phyloP scores from a whole-genome alignment of 1,140 invertebrate species.

The Orchesella cincta region DNA sequence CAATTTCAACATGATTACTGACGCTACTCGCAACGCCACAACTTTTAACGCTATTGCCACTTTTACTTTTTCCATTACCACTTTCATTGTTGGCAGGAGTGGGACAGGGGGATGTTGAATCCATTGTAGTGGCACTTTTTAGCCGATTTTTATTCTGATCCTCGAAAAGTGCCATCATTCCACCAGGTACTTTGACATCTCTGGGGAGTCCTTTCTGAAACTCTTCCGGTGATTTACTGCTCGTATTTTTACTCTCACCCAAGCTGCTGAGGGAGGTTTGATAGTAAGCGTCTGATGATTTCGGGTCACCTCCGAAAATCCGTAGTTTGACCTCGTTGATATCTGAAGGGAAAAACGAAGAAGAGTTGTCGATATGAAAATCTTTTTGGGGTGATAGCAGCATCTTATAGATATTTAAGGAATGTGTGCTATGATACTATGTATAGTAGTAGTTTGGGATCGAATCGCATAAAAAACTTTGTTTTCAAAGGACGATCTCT shows the following conservation, averaged over 20 bases:
- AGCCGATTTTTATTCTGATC: slow-evolving; percentile 43
- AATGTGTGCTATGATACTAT: no score
- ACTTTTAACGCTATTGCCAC: slow-evolving; percentile 8
- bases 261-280: not conserved
- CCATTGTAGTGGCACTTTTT: not conserved
- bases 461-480: no score
- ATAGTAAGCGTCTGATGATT: not conserved
- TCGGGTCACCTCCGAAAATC: slow-evolving; percentile 10
- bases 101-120: not conserved
- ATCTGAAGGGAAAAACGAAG: slow-evolving; percentile 3
- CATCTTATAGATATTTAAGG: no score
- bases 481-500: no score
- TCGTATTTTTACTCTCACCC: not conserved
- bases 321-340: slow-evolving; percentile 11
- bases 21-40: not conserved
- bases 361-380: no score
- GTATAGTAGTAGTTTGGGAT: no score
- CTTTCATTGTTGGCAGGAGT: not conserved
- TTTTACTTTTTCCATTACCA: slow-evolving; percentile 14
- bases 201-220: slow-evolving; percentile 12
- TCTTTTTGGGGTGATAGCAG: no score
- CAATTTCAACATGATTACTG: slow-evolving; percentile 24
- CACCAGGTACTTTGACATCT: not conserved
- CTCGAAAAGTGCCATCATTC: slow-evolving; percentile 18
- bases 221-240: slow-evolving; percentile 12